Evolutionary conservation across 2,797 vertebrate genomes (phyloP).

Genomic region (Chrysocyon brachyurus): DNA sequence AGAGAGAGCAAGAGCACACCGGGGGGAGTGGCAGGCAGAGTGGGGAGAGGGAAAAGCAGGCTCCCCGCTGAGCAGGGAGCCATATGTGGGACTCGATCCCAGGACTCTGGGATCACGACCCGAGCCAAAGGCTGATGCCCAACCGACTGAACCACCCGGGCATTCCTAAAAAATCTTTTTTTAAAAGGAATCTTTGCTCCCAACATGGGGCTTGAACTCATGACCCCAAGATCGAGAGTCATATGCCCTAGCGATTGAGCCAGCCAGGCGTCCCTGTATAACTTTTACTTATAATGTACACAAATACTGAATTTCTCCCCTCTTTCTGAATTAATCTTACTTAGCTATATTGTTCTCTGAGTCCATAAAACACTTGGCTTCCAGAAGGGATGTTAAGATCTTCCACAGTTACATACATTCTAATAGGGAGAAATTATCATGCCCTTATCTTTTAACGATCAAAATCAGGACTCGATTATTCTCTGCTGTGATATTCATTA

Average conservation of each 20-base stretch:
- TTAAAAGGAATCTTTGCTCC: not conserved
- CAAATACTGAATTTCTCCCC: not conserved
- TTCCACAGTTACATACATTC: constrained; percentile 16
- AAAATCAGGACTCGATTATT: constrained; percentile 6
- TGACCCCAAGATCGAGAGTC: not conserved
- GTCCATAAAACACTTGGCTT: constrained; percentile 25
- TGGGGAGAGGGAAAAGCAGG: too few species aligned
- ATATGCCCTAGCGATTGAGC: not conserved
- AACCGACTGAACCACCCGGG: too few species aligned
- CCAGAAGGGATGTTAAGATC: not conserved
- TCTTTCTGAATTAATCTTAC: constrained; percentile 30
- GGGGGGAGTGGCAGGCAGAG: too few species aligned
- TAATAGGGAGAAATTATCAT: not conserved
- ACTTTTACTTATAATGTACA: not conserved
- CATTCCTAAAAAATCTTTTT: not conserved
- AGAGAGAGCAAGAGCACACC: too few species aligned
- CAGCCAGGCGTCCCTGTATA: not conserved
- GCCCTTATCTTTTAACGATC: not conserved
- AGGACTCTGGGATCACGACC: too few species aligned
- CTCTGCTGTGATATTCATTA: constrained; percentile 47
- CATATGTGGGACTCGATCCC: too few species aligned
- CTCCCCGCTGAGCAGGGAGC: too few species aligned
- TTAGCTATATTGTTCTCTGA: not conserved
- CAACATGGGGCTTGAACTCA: not conserved
- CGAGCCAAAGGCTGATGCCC: too few species aligned